These are phyloP conservation scores for Eristalinus aeneus DNA, from an alignment of 2,888 invertebrate species.

Conservation along the genomic window DNA sequence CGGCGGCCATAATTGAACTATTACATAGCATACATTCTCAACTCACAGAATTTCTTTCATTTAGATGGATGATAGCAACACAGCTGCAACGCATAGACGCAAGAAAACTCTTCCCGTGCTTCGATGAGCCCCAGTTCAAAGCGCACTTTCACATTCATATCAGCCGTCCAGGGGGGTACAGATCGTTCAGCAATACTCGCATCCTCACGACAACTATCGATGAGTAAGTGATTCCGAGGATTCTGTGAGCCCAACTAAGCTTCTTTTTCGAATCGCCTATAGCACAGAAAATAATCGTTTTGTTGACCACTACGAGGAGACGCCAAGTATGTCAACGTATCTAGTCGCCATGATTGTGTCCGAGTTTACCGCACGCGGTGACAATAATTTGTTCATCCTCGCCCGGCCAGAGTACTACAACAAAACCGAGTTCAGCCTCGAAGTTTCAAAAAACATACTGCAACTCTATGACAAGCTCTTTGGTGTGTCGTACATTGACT, in stretches of 20 bases:
- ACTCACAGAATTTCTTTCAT: too few relatives aligned
- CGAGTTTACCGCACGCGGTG: constrained; percentile 78
- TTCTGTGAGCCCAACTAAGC: neutral
- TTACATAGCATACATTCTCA: too few relatives aligned
- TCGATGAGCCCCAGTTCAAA: constrained; percentile 87
- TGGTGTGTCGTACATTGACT: constrained; percentile 83
- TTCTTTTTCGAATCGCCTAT: neutral
- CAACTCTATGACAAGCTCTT: constrained; percentile 84
- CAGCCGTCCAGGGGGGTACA: constrained; percentile 80
- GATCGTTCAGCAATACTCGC: constrained; percentile 76
- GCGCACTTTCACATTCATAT: constrained; percentile 85
- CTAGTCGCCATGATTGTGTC: constrained; percentile 89
- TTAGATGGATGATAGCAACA: constrained; percentile 82
- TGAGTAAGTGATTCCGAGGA: constrained; percentile 62
- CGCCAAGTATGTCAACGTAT: constrained; percentile 88
- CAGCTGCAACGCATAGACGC: constrained; percentile 86
- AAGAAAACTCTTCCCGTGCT: constrained; percentile 87
- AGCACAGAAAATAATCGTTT: constrained; percentile 65
- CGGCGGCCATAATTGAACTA: too few relatives aligned
- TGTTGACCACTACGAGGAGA: constrained; percentile 74
- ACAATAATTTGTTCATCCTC: constrained; percentile 82
- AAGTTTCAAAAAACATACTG: constrained; percentile 70
- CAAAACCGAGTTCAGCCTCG: constrained; percentile 85
- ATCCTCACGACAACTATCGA: constrained; percentile 62
- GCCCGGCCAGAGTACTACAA: constrained; percentile 85